A percentile compares a stretch with the other conserved stretches of the same genome.
Conservation (phyloP, 1,140 invertebrate species). For the Halesus radiatus region DNA sequence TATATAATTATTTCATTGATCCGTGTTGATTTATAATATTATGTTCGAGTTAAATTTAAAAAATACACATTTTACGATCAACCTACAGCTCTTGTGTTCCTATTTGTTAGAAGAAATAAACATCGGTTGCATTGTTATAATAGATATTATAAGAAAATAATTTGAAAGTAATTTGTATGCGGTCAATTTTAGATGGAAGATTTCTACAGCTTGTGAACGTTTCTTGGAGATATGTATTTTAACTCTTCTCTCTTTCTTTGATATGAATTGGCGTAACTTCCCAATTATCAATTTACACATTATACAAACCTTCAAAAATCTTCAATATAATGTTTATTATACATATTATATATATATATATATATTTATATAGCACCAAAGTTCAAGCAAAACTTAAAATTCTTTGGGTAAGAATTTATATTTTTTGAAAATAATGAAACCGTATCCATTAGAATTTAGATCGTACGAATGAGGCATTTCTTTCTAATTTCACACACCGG, state of each 20-base stretch:
- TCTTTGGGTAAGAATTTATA: conserved; percentile 2
- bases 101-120: neutral
- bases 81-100: too few species aligned
- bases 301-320: neutral
- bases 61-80: too few species aligned
- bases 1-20: too few species aligned
- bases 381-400: conserved; percentile 31
- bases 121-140: neutral
- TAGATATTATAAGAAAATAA: neutral
- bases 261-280: neutral
- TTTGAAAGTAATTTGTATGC: neutral
- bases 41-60: too few species aligned
- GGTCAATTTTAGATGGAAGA: too few species aligned
- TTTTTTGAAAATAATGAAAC: neutral
- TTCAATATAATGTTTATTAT: neutral
- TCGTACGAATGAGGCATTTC: too few species aligned
- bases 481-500: too few species aligned
- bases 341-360: neutral
- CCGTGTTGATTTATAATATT: too few species aligned
- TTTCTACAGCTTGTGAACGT: neutral
- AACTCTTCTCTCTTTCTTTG: neutral
- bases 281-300: neutral
- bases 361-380: conserved; percentile 17
- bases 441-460: too few species aligned
- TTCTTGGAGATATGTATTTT: neutral